A percentile compares a stretch with the other conserved stretches of the same genome.
These are phyloP conservation scores for Acronicta alni DNA, from an alignment of 2,888 invertebrate genomes.

Conservation along the genomic window DNA sequence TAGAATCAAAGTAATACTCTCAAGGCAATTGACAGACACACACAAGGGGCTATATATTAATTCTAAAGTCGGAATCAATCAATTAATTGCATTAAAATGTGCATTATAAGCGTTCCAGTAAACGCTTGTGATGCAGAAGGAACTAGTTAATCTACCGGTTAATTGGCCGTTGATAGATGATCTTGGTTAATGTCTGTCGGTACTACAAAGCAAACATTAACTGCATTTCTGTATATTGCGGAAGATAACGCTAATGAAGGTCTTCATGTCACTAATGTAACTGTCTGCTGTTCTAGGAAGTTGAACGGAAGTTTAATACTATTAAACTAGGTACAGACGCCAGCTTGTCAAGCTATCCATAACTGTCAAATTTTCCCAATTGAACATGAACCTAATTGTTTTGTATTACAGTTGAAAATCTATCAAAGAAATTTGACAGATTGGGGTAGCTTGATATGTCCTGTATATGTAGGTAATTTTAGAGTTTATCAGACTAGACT, in stretches of 20 bases:
- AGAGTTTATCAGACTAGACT: no score
- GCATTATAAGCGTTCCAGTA: slow-evolving; percentile 43
- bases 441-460: no score
- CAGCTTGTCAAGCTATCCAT: no score
- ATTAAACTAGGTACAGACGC: neutral
- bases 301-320: neutral
- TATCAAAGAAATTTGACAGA: no score
- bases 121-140: slow-evolving; percentile 44
- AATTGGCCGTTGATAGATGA: slow-evolving; percentile 43
- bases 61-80: slow-evolving; percentile 9
- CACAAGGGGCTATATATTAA: neutral
- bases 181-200: slow-evolving; percentile 25
- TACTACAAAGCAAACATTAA: slow-evolving; percentile 30
- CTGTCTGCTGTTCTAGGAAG: neutral
- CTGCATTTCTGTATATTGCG: slow-evolving; percentile 28
- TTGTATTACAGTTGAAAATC: no score
- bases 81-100: slow-evolving; percentile 39
- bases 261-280: slow-evolving; percentile 15
- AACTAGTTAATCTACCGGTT: slow-evolving; percentile 43
- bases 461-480: no score
- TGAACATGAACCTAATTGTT: no score
- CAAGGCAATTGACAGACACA: neutral
- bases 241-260: slow-evolving; percentile 37
- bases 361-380: no score
- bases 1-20: neutral